Evolutionary conservation across 2,113 vertebrate genomes (phyloP).

Genomic region (Proterorhinus semilunaris): DNA sequence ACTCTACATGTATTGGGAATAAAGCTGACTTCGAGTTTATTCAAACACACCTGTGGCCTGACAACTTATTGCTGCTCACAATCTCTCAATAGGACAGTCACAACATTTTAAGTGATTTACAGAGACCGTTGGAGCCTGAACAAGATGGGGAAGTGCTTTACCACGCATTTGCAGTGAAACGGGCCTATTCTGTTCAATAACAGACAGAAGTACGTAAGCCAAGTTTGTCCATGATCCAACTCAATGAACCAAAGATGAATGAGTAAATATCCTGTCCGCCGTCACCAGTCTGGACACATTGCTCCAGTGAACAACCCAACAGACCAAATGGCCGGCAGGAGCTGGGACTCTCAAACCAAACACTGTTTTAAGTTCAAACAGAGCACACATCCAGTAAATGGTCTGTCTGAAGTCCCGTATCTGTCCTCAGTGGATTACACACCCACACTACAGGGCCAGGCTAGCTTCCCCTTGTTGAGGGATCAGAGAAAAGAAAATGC

Average conservation of each 20-base stretch:
- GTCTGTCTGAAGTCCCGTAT: constrained; percentile 44
- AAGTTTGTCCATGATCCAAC: background rate
- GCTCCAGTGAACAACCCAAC: constrained; percentile 3
- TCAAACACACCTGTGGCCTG: too few species aligned
- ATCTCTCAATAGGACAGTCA: too few species aligned
- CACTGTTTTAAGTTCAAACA: constrained; percentile 53
- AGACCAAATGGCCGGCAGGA: constrained; percentile 25
- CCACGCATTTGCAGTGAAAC: background rate
- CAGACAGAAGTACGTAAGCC: background rate
- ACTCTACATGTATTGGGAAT: too few species aligned
- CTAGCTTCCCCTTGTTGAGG: constrained; percentile 35
- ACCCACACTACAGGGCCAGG: background rate
- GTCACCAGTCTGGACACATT: too few species aligned
- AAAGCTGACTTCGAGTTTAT: too few species aligned
- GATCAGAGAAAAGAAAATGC: constrained; percentile 26
- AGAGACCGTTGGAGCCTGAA: too few species aligned
- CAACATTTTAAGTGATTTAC: too few species aligned
- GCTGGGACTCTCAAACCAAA: constrained; percentile 16
- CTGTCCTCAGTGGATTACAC: constrained; percentile 29
- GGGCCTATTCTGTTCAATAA: background rate
- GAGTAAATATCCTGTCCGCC: constrained; percentile 17
- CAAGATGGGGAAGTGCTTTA: background rate
- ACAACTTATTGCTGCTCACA: too few species aligned
- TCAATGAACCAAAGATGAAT: constrained; percentile 5
- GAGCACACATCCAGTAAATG: constrained; percentile 34